Evolutionary conservation across 2,797 vertebrate species (phyloP).

Genomic region (Pristis pectinata): DNA sequence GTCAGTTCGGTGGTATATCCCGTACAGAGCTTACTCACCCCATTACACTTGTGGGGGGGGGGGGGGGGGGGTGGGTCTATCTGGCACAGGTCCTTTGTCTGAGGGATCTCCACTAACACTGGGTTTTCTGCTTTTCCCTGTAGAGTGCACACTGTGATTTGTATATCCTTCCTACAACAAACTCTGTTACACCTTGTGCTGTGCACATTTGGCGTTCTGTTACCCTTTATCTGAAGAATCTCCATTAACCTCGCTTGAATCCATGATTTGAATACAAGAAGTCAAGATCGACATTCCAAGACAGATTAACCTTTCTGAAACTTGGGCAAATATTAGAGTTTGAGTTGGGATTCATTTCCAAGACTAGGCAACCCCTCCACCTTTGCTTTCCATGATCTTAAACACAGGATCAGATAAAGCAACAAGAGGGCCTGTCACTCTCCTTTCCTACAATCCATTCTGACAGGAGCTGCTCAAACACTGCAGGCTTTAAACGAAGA

Average conservation of each 20-base stretch:
- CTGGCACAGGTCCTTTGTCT: too few species aligned
- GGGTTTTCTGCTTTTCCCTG: too few species aligned
- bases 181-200: too few species aligned
- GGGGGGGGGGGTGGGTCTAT: too few species aligned
- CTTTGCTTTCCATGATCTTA: neutral
- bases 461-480: neutral
- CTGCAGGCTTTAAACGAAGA: neutral
- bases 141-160: too few species aligned
- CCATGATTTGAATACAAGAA: neutral
- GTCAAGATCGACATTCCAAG: neutral
- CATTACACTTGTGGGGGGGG: too few species aligned
- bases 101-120: too few species aligned
- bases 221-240: neutral
- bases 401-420: neutral
- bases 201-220: neutral
- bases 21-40: too few species aligned
- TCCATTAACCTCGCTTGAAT: neutral
- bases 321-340: neutral
- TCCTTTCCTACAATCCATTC: neutral
- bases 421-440: neutral
- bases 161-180: too few species aligned
- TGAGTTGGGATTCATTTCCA: neutral
- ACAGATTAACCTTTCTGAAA: neutral
- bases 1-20: too few species aligned
- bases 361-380: neutral